Evolutionary conservation across 2,797 vertebrate genomes (phyloP).

Genomic region (Pantherophis alleghaniensis): DNA sequence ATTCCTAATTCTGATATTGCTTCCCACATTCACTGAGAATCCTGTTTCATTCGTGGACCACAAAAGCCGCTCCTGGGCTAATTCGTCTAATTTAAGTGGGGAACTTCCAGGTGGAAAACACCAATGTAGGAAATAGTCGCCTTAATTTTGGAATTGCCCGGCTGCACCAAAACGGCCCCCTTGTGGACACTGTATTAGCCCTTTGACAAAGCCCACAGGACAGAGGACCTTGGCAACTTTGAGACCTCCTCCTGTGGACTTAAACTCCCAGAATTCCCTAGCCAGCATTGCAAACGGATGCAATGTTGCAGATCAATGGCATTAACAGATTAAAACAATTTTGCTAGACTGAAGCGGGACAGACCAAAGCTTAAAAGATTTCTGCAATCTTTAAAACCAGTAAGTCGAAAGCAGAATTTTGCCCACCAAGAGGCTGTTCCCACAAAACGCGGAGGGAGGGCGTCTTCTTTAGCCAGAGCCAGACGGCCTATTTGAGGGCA

Average conservation of each 20-base stretch:
- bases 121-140: background rate
- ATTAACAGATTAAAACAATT: background rate
- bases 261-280: background rate
- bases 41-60: no score
- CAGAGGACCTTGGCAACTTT: background rate
- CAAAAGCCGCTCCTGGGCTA: background rate
- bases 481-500: background rate
- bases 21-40: background rate
- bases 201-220: accelerated
- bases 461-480: background rate
- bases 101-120: background rate
- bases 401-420: background rate
- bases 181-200: background rate
- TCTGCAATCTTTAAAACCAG: background rate
- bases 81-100: background rate
- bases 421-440: background rate
- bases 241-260: background rate
- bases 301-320: background rate
- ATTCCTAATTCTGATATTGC: background rate
- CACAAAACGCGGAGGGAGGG: background rate
- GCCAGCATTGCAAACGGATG: background rate
- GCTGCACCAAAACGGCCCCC: background rate
- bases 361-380: no score
- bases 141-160: no score
- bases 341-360: no score